These are phyloP conservation scores for Myotis davidii DNA, from an alignment of 2,113 vertebrate genomes.

Conservation along the genomic window DNA sequence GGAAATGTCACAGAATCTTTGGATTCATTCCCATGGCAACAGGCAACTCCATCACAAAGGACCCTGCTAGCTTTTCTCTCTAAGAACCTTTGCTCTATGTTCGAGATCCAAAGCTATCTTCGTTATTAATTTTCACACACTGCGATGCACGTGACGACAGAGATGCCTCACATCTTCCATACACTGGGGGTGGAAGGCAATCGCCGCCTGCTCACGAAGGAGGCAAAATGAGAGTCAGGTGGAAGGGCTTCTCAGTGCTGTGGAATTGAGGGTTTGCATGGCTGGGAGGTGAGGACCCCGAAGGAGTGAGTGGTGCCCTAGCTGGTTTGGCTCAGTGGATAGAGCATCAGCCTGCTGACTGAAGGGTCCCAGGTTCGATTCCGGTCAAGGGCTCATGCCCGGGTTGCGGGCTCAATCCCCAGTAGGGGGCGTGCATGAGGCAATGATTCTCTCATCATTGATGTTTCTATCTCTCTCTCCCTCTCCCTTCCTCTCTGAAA, in stretches of 20 bases:
- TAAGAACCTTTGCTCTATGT: background rate
- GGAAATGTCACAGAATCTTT: constrained; percentile 64
- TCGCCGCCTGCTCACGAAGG: background rate
- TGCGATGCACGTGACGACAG: background rate
- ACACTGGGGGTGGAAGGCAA: background rate
- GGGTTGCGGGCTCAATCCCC: too few species aligned
- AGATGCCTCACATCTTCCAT: background rate
- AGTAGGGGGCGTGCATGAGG: too few species aligned
- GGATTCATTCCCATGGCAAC: constrained; percentile 55
- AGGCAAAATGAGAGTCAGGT: background rate
- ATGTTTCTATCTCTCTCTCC: too few species aligned
- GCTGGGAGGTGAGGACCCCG: background rate
- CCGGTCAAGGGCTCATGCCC: too few species aligned
- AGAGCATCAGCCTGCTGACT: too few species aligned
- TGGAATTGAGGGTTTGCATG: background rate
- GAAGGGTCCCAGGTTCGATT: too few species aligned
- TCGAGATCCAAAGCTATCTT: constrained; percentile 34
- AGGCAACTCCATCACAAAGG: background rate
- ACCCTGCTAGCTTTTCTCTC: constrained; percentile 23
- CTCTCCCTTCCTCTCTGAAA: too few species aligned
- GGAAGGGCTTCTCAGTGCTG: background rate
- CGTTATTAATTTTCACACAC: constrained; percentile 33
- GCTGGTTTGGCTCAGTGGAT: too few species aligned
- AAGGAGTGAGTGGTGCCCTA: background rate
- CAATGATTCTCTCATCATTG: too few species aligned